Evolutionary conservation across 2,113 vertebrate genomes (phyloP).

Genomic region (Pangasianodon hypophthalmus): DNA sequence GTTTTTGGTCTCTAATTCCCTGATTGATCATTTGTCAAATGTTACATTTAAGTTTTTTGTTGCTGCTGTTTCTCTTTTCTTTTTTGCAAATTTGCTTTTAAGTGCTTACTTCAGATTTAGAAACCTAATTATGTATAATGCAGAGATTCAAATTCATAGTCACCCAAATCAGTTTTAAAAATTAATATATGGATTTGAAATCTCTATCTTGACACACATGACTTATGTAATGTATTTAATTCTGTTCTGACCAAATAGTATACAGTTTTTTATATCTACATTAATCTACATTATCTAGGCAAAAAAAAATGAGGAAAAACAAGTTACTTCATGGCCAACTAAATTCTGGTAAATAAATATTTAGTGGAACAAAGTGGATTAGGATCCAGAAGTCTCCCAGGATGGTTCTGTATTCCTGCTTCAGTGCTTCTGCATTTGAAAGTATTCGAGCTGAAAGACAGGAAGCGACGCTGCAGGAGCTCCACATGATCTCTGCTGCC

Average conservation of each 20-base stretch:
- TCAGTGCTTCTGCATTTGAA: slow-evolving; percentile 3
- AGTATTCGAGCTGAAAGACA: slow-evolving; percentile 31
- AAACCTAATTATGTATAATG: not conserved
- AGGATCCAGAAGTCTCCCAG: not conserved
- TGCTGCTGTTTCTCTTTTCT: not conserved
- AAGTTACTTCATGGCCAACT: not conserved
- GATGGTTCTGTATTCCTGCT: slow-evolving; percentile 5
- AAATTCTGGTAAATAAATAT: not conserved
- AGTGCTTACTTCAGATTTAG: not conserved
- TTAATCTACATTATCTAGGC: not conserved
- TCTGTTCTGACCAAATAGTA: not conserved
- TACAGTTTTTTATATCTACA: not conserved
- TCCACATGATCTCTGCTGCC: slow-evolving; percentile 25
- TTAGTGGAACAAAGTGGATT: not conserved
- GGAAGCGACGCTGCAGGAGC: slow-evolving; percentile 53
- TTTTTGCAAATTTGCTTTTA: not conserved
- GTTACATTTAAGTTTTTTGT: not conserved
- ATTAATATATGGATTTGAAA: not conserved
- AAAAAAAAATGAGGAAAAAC: not conserved
- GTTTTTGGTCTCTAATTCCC: not conserved
- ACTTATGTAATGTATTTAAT: not conserved
- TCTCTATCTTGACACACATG: not conserved
- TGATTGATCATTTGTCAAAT: not conserved
- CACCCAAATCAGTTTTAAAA: not conserved
- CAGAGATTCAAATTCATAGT: not conserved